A percentile compares a stretch with the other conserved stretches of the same genome.
Evolutionary conservation across 1,140 invertebrate genomes (phyloP).

Genomic region (Lasioglossum albipes): DNA sequence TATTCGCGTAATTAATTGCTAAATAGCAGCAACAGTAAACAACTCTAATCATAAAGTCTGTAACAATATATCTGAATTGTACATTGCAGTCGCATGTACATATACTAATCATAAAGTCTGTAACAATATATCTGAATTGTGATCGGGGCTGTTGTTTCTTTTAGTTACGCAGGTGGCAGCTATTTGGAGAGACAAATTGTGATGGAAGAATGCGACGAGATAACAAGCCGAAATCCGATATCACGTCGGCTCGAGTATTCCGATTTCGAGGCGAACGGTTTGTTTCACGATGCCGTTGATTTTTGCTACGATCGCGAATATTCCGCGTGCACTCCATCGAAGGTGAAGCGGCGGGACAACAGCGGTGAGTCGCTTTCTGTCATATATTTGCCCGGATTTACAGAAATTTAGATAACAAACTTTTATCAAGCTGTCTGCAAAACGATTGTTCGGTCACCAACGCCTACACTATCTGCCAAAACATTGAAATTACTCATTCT

Average conservation of each 20-base stretch:
- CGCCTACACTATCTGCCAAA: too few relatives aligned
- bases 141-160: constrained; percentile 12
- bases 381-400: neutral
- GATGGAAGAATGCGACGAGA: constrained; percentile 27
- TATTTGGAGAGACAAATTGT: constrained; percentile 32
- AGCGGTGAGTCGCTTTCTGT: constrained; percentile 35
- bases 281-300: constrained; percentile 44
- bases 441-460: neutral
- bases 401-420: neutral
- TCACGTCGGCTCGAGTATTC: constrained; percentile 58
- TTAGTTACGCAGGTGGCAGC: constrained; percentile 46
- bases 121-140: neutral
- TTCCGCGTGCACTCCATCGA: neutral
- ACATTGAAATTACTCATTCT: too few relatives aligned
- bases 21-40: too few relatives aligned
- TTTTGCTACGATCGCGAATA: constrained; percentile 39
- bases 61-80: neutral
- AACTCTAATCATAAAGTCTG: too few relatives aligned
- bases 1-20: too few relatives aligned
- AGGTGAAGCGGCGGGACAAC: neutral
- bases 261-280: constrained; percentile 43
- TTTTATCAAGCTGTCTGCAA: neutral
- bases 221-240: constrained; percentile 45
- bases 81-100: too few relatives aligned
- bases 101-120: too few relatives aligned